Conservation (phyloP, 2,888 invertebrate species). For the Escarpia spicata region DNA sequence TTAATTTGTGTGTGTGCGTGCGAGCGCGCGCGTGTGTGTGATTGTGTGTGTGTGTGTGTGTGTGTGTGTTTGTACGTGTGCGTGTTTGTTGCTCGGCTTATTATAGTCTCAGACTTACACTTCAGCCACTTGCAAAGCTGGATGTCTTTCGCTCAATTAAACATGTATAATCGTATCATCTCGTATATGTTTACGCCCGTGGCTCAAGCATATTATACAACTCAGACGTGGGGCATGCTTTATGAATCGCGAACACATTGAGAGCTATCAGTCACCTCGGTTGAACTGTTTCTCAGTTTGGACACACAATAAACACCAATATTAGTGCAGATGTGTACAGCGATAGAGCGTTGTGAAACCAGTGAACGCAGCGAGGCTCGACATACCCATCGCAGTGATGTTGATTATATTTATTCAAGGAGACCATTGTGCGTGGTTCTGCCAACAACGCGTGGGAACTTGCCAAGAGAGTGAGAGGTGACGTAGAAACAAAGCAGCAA, state of each 20-base stretch:
- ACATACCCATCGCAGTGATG: neutral
- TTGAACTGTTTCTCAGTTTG: conserved; percentile 10
- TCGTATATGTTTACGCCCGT: neutral
- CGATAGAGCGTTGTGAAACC: neutral
- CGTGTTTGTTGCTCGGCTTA: too few relatives aligned
- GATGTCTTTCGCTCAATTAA: too few relatives aligned
- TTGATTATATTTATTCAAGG: neutral
- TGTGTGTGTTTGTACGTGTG: too few relatives aligned
- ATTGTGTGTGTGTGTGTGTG: too few relatives aligned
- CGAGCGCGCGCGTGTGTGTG: too few relatives aligned
- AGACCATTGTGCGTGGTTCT: neutral
- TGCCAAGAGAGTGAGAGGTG: neutral
- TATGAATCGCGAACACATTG: neutral
- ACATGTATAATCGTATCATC: neutral
- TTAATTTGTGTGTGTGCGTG: too few relatives aligned
- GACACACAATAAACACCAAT: neutral
- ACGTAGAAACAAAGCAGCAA: neutral
- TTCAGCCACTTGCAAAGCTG: too few relatives aligned
- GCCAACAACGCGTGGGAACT: neutral
- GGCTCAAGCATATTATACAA: neutral
- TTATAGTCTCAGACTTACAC: too few relatives aligned
- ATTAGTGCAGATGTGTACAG: neutral
- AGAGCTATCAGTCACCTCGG: neutral
- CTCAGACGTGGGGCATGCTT: neutral
- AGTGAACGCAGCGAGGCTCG: neutral